These are phyloP conservation scores for Rhimphoctona megacephalus DNA, from an alignment of 2,888 invertebrate genomes.

Conservation along the genomic window DNA sequence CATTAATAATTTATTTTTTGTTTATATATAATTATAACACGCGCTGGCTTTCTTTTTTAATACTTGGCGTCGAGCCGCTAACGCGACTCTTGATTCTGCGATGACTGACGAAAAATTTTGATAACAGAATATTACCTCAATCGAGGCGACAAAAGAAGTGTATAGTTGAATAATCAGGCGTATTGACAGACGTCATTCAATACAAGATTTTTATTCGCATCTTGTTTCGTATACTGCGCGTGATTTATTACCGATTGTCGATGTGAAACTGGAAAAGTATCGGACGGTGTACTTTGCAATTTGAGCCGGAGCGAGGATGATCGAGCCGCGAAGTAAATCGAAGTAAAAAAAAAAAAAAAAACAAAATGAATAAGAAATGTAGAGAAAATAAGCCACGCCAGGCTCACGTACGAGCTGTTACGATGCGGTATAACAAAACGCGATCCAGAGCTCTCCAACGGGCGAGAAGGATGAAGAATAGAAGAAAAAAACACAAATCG, in stretches of 20 bases:
- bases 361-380: background rate
- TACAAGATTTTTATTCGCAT: slow-evolving; percentile 7
- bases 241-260: slow-evolving; percentile 9
- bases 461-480: background rate
- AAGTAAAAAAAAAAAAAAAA: background rate
- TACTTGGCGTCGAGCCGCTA: no score
- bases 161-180: background rate
- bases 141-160: background rate
- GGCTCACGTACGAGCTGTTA: slow-evolving; percentile 22
- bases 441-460: background rate
- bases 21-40: background rate
- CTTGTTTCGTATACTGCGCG: background rate
- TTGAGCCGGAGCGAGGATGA: slow-evolving; percentile 4
- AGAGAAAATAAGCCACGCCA: background rate
- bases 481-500: background rate
- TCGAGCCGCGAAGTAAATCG: background rate
- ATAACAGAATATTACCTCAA: no score
- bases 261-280: slow-evolving; percentile 27
- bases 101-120: background rate
- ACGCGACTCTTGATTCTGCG: no score
- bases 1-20: background rate
- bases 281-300: background rate
- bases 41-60: no score
- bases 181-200: background rate
- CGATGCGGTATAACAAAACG: background rate